Conservation (phyloP, 2,113 vertebrate species). For the Circaetus cinerascens region DNA sequence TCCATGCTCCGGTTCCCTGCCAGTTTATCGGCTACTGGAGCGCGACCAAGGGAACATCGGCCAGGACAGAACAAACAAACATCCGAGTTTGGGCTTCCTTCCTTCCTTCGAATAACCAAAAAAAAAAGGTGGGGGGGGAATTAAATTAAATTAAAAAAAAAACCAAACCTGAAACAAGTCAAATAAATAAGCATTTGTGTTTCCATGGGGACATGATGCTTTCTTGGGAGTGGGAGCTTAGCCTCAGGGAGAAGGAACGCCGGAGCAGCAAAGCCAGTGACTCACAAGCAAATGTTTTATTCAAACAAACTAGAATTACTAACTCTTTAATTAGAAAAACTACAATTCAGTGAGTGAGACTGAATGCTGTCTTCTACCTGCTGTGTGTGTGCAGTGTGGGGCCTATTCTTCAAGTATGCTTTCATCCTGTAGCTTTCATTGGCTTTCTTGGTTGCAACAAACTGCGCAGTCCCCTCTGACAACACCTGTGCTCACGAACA, state of each 20-base stretch:
- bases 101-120: background rate
- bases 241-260: background rate
- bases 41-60: conserved; percentile 46
- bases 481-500: background rate
- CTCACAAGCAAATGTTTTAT: no score
- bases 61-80: conserved; percentile 65
- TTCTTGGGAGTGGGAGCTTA: background rate
- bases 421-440: background rate
- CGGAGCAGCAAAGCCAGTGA: background rate
- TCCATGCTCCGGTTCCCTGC: conserved; percentile 15
- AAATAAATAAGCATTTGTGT: conserved; percentile 38
- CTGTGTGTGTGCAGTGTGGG: background rate
- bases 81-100: conserved; percentile 56
- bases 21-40: conserved; percentile 54
- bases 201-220: background rate
- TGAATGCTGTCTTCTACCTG: no score
- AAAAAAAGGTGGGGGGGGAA: background rate
- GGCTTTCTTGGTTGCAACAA: background rate
- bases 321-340: no score
- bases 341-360: no score
- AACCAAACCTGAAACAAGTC: background rate
- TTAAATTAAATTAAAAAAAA: background rate
- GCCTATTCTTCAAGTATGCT: background rate
- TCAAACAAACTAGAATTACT: no score
- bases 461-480: background rate